These are phyloP conservation scores for Corydoras maculifer DNA, from an alignment of 2,113 vertebrate species.

Conservation along the genomic window DNA sequence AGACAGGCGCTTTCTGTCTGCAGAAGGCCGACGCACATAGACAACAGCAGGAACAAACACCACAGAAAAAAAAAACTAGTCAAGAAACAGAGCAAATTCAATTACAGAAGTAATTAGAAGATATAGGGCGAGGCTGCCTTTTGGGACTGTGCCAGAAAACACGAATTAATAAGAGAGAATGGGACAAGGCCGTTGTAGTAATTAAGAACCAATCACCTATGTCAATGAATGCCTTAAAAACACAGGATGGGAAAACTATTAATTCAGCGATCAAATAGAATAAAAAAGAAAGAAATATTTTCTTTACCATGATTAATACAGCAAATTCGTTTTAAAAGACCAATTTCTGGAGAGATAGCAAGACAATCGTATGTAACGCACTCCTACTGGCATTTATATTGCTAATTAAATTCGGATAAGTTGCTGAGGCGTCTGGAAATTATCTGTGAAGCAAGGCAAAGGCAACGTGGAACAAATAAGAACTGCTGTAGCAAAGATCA, in stretches of 20 bases:
- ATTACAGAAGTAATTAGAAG: conserved; percentile 99
- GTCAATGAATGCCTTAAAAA: conserved; percentile 91
- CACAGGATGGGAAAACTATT: conserved; percentile 86
- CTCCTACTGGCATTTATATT: conserved; percentile 95
- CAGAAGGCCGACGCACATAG: conserved; percentile 91
- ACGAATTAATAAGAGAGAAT: conserved; percentile 98
- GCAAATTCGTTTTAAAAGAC: conserved; percentile 99
- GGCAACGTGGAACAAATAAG: conserved; percentile 53
- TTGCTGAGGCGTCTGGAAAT: conserved; percentile 76
- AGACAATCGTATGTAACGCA: conserved; percentile 96
- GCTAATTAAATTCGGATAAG: conserved; percentile 99
- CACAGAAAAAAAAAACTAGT: conserved; percentile 90
- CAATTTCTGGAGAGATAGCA: conserved; percentile 99
- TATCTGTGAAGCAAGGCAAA: conserved; percentile 70
- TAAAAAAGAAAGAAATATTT: conserved; percentile 61
- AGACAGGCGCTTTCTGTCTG: conserved; percentile 86
- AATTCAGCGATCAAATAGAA: conserved; percentile 96
- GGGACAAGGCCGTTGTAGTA: conserved; percentile 91
- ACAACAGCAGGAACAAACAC: conserved; percentile 95
- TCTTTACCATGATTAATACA: conserved; percentile 98
- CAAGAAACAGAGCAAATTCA: conserved; percentile 99
- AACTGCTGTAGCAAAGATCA: not conserved
- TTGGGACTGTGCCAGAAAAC: conserved; percentile 94
- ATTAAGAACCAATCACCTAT: conserved; percentile 99
- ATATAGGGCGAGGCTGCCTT: conserved; percentile 97